These are phyloP conservation scores for Acipenser ruthenus DNA, from an alignment of 2,797 vertebrate genomes.

Conservation along the genomic window DNA sequence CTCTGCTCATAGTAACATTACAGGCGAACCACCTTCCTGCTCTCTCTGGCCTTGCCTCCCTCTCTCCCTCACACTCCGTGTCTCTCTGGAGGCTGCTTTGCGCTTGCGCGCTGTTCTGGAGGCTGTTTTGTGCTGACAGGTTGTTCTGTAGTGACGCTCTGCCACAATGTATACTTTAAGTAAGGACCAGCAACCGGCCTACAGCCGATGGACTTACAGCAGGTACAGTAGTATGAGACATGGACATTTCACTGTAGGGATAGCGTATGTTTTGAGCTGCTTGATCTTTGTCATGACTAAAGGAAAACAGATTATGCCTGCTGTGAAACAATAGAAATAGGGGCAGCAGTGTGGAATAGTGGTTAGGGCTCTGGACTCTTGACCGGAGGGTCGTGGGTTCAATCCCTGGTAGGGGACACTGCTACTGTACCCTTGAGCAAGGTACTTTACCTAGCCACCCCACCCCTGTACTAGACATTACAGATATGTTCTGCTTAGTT, in stretches of 20 bases:
- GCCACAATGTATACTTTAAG: conserved; percentile 55
- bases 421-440: no score
- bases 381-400: no score
- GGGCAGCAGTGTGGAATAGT: background rate
- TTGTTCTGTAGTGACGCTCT: background rate
- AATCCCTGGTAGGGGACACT: no score
- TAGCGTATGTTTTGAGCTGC: no score
- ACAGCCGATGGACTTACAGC: conserved; percentile 73
- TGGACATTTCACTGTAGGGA: no score
- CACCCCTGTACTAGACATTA: no score
- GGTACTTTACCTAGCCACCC: no score
- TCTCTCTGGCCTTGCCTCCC: background rate
- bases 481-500: no score
- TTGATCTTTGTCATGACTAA: no score
- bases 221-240: conserved; percentile 1
- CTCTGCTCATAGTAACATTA: conserved; percentile 1
- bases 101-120: no score
- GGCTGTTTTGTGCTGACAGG: background rate
- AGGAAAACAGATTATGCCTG: no score
- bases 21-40: background rate
- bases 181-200: conserved; percentile 50
- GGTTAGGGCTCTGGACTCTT: background rate
- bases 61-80: background rate
- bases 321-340: no score
- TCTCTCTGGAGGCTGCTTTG: background rate